Conservation (phyloP, 92 coral and sea anemone species). For the Montipora capitata region DNA sequence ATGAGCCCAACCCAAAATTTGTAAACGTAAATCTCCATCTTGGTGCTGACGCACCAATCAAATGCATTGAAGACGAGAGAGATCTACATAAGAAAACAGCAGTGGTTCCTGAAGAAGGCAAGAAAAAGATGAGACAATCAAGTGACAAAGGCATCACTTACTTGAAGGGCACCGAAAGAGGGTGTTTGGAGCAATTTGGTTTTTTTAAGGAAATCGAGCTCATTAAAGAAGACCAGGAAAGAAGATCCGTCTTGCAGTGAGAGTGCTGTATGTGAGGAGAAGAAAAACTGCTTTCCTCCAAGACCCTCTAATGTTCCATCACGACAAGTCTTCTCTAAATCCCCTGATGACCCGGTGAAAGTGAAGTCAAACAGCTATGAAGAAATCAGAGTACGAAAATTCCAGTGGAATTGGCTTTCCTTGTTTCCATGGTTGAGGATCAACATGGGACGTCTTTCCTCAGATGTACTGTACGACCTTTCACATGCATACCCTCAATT, state of each 20-base stretch:
- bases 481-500: no score
- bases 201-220: conserved; percentile 15
- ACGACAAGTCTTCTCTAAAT: background rate
- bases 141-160: background rate
- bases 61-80: background rate
- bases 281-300: conserved; percentile 6
- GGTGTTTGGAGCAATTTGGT: conserved; percentile 36
- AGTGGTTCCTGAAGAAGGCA: no score
- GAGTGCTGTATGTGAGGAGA: background rate
- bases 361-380: conserved; percentile 5
- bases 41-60: background rate
- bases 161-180: conserved; percentile 5
- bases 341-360: background rate
- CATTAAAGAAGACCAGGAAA: conserved; percentile 19
- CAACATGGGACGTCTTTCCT: conserved; percentile 1
- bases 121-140: background rate
- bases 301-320: background rate
- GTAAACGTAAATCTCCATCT: background rate
- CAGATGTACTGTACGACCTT: background rate
- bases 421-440: conserved; percentile 53
- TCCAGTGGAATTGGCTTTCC: conserved; percentile 63
- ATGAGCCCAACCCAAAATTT: background rate
- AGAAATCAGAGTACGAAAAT: conserved; percentile 46
- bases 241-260: conserved; percentile 3
- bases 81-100: background rate